Conservation (phyloP, 2,113 vertebrate species). For the Atrichornis clamosus region DNA sequence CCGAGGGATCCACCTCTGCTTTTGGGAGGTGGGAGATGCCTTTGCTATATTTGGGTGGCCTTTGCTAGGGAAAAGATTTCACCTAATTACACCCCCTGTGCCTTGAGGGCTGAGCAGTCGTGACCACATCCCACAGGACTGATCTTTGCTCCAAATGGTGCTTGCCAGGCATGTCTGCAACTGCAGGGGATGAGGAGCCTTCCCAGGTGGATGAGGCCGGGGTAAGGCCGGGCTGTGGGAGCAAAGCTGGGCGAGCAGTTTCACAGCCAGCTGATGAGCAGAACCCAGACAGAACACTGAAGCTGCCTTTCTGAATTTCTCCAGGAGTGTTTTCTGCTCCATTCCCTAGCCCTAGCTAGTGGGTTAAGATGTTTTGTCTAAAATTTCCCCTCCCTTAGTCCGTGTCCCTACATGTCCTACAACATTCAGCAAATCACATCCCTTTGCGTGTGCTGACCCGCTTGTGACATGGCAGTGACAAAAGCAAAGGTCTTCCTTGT, state of each 20-base stretch:
- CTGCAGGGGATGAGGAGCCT: background rate
- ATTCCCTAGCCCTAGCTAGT: background rate
- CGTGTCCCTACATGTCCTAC: background rate
- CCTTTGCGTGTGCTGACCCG: background rate
- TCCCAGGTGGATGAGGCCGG: background rate
- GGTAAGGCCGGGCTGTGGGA: background rate
- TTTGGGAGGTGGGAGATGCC: rapidly evolving
- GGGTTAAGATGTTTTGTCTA: background rate
- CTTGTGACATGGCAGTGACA: background rate
- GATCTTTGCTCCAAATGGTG: background rate
- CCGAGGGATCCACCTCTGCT: background rate
- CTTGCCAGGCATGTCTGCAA: background rate
- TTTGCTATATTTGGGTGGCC: background rate
- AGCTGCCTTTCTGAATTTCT: background rate
- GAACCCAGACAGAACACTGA: background rate
- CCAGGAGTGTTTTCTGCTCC: background rate
- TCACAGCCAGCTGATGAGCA: background rate
- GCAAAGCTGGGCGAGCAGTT: background rate
- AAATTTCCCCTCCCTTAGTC: background rate
- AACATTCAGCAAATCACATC: background rate
- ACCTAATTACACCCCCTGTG: background rate
- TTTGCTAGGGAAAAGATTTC: background rate
- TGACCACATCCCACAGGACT: background rate
- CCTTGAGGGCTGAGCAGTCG: background rate
- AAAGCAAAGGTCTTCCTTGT: background rate